These are phyloP conservation scores for Baronia brevicornis DNA, from an alignment of 2,888 invertebrate genomes.

Conservation along the genomic window DNA sequence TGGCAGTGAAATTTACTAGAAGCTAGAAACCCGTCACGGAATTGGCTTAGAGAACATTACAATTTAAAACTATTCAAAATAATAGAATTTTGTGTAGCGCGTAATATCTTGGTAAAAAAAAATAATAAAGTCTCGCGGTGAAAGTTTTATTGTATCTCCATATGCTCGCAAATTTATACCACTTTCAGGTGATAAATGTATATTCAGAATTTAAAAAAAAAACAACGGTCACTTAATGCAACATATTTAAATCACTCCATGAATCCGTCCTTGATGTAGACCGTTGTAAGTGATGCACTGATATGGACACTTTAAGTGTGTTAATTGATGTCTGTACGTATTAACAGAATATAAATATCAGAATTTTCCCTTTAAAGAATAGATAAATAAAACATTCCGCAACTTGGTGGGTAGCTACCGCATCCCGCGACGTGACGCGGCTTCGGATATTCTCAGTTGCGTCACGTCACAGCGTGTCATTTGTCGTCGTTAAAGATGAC, in stretches of 20 bases:
- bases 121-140: no score
- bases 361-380: constrained; percentile 15
- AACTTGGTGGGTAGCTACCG: constrained; percentile 15
- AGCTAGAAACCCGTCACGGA: no score
- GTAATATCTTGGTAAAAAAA: no score
- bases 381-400: constrained; percentile 17
- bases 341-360: constrained; percentile 15
- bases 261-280: background rate
- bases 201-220: no score
- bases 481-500: constrained; percentile 75
- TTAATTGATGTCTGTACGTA: constrained; percentile 15
- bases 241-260: background rate
- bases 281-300: constrained; percentile 4
- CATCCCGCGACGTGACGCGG: constrained; percentile 19
- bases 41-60: no score
- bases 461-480: constrained; percentile 58
- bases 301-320: constrained; percentile 5
- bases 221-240: no score
- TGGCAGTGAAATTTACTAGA: no score
- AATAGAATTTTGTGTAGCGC: no score
- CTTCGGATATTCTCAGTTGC: constrained; percentile 30
- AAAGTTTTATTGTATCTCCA: no score
- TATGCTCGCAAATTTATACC: no score
- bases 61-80: no score
- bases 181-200: no score